Percentiles rank a stretch among this genome's conserved stretches.
Conservation (phyloP, 2,113 vertebrate species). For the Mustela lutreola region DNA sequence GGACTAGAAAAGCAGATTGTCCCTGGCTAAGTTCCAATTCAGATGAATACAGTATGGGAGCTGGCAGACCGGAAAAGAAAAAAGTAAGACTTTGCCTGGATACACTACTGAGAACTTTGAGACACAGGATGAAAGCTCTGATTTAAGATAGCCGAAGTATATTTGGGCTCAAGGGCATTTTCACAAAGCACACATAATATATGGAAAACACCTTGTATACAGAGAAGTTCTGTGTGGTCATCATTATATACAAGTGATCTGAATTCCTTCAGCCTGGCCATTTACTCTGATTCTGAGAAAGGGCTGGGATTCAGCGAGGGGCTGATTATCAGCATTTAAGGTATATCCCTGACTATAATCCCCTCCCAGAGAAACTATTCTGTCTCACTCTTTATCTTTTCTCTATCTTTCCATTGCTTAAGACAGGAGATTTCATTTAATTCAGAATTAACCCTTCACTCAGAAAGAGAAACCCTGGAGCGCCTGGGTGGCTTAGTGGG, state of each 20-base stretch:
- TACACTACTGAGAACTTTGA: neutral
- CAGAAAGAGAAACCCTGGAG: neutral
- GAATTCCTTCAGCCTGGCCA: neutral
- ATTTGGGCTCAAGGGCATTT: neutral
- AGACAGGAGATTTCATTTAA: conserved; percentile 29
- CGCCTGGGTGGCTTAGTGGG: no score
- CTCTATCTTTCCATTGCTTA: conserved; percentile 41
- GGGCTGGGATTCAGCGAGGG: neutral
- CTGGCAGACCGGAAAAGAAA: neutral
- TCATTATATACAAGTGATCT: neutral
- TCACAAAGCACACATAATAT: neutral
- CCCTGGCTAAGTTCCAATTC: conserved; percentile 6
- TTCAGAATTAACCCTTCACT: conserved; percentile 63
- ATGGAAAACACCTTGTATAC: neutral
- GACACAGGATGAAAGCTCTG: neutral
- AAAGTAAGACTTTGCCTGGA: conserved; percentile 5
- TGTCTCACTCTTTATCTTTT: neutral
- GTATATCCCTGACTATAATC: neutral
- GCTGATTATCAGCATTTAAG: conserved; percentile 1
- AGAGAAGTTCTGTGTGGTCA: neutral
- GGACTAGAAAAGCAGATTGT: neutral
- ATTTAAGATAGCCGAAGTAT: conserved; percentile 6
- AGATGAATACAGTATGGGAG: neutral
- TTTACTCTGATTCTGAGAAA: neutral
- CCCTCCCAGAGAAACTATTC: conserved; percentile 14